Percentiles rank a stretch among this genome's conserved stretches.
phyloP scores from a whole-genome alignment of 2,113 vertebrate species.

The Rhinopomastus cyanomelas region DNA sequence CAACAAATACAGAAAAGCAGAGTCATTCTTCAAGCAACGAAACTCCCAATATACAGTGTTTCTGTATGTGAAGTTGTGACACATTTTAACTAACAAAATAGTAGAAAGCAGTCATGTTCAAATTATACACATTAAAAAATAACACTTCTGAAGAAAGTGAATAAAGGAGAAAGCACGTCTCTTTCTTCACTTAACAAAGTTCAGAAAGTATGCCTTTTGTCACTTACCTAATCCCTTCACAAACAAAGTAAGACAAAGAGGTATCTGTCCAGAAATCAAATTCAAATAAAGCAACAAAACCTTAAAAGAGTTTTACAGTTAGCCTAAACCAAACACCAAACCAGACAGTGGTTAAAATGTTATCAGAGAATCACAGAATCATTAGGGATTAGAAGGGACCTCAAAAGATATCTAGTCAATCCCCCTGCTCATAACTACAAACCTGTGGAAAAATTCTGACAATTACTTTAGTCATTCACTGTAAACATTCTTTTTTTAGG shows the following conservation, averaged over 20 bases:
- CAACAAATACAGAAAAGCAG: background rate
- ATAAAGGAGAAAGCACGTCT: background rate
- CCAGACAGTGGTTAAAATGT: background rate
- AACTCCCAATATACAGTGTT: background rate
- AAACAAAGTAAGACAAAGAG: background rate
- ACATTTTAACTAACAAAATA: background rate
- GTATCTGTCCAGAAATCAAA: background rate
- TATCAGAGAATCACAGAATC: too few species aligned
- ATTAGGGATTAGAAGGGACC: too few species aligned
- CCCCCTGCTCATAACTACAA: background rate
- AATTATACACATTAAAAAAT: fast-evolving
- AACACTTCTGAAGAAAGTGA: background rate
- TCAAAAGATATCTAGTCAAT: too few species aligned
- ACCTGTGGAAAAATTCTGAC: background rate
- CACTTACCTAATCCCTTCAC: background rate
- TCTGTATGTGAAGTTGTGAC: background rate
- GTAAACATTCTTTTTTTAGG: background rate
- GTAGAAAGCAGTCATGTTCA: background rate
- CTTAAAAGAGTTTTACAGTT: background rate
- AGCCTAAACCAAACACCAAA: background rate
- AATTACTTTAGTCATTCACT: fast-evolving
- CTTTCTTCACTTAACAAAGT: background rate
- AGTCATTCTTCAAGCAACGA: background rate
- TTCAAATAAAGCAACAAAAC: background rate
- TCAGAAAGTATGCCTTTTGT: background rate